Percentiles rank a stretch among this genome's conserved stretches.
Evolutionary conservation across 2,888 invertebrate genomes (phyloP).

Genomic region (Watsonalla binaria): DNA sequence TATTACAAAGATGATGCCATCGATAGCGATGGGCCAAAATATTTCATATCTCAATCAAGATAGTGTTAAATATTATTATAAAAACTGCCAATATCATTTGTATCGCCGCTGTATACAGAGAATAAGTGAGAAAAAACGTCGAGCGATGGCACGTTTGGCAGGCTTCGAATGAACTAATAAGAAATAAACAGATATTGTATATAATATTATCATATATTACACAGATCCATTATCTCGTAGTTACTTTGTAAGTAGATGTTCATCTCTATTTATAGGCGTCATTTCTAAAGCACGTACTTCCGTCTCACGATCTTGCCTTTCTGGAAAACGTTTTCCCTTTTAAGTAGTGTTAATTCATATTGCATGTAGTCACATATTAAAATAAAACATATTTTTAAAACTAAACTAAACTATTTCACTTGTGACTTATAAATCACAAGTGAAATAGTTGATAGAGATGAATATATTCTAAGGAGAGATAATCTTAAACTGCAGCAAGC

Average conservation of each 20-base stretch:
- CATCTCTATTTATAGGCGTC: slow-evolving; percentile 39
- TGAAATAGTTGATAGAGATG: too few relatives aligned
- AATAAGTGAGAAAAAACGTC: slow-evolving; percentile 1
- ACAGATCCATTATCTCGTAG: slow-evolving; percentile 12
- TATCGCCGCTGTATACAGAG: background rate
- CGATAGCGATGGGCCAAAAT: background rate
- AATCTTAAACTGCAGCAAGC: too few relatives aligned
- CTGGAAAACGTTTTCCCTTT: background rate
- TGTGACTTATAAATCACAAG: too few relatives aligned
- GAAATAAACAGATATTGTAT: slow-evolving; percentile 4
- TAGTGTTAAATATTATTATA: background rate
- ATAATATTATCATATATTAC: slow-evolving; percentile 13
- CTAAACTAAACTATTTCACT: too few relatives aligned
- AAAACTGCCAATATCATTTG: background rate
- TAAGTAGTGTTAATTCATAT: background rate
- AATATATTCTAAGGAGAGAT: too few relatives aligned
- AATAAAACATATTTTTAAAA: too few relatives aligned
- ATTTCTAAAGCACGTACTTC: slow-evolving; percentile 42
- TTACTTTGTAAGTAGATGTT: slow-evolving; percentile 23
- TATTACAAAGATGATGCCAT: background rate
- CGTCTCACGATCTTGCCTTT: slow-evolving; percentile 30
- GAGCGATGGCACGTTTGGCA: background rate
- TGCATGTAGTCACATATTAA: background rate
- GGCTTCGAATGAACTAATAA: background rate
- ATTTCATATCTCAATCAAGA: slow-evolving; percentile 1